These are phyloP conservation scores for Lepidocyrtinus sp. DNA, from an alignment of 2,888 invertebrate genomes.

Conservation along the genomic window DNA sequence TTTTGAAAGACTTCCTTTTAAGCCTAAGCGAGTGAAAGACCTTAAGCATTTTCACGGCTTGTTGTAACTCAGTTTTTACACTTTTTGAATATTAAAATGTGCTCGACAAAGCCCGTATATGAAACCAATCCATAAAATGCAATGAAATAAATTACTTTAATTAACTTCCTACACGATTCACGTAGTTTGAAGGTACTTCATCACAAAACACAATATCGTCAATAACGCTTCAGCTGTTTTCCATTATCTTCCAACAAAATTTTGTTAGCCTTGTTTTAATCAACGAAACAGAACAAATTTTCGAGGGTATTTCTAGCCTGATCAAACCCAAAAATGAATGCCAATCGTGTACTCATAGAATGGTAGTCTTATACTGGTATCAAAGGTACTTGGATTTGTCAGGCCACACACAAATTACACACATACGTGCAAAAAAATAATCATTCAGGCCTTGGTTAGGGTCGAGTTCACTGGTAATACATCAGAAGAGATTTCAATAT, in stretches of 20 bases:
- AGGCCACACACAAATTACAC: not conserved
- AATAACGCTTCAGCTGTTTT: not conserved
- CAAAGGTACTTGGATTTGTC: not conserved
- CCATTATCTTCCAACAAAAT: constrained; percentile 5
- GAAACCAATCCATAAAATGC: not conserved
- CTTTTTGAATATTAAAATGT: not conserved
- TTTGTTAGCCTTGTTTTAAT: constrained; percentile 55
- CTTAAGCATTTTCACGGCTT: constrained; percentile 64
- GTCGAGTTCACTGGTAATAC: not conserved
- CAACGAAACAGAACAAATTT: constrained; percentile 37
- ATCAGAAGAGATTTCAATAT: not conserved
- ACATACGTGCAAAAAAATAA: not conserved
- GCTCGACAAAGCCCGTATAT: not conserved
- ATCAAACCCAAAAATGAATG: constrained; percentile 9
- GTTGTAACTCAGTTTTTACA: not conserved
- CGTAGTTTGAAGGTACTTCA: not conserved
- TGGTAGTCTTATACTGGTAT: not conserved
- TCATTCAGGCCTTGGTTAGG: not conserved
- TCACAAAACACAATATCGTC: constrained; percentile 10
- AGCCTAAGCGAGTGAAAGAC: constrained; percentile 66
- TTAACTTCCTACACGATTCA: not conserved
- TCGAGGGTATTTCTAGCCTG: constrained; percentile 53
- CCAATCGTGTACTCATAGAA: not conserved
- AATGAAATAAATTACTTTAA: constrained; percentile 1
- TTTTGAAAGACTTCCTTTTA: constrained; percentile 64